These are phyloP conservation scores for Dasysyrphus tricinctus DNA, from an alignment of 2,888 invertebrate genomes.

Conservation along the genomic window DNA sequence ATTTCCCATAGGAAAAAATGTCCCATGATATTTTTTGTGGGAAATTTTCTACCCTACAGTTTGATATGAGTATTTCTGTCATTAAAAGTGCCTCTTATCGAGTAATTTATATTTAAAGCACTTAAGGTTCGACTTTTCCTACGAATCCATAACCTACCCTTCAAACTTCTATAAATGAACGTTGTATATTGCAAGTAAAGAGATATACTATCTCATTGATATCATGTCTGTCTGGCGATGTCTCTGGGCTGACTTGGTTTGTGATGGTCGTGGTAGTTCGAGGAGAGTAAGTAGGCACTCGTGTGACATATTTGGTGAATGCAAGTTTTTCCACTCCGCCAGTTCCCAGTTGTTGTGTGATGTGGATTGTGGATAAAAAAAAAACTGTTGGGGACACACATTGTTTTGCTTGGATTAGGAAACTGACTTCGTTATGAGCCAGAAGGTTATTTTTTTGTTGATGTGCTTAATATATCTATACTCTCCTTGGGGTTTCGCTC, in stretches of 20 bases:
- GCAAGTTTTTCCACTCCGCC: slow-evolving; percentile 57
- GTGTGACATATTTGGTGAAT: slow-evolving; percentile 73
- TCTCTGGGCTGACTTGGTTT: slow-evolving; percentile 21
- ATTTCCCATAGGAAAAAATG: neutral
- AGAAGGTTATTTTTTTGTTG: slow-evolving; percentile 49
- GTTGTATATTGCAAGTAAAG: neutral
- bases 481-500: slow-evolving; percentile 32
- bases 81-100: neutral
- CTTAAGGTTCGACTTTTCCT: neutral
- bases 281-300: slow-evolving; percentile 11
- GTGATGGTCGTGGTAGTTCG: slow-evolving; percentile 15
- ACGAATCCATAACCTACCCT: slow-evolving; percentile 15
- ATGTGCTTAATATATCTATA: neutral
- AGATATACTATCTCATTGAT: slow-evolving; percentile 55
- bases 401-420: slow-evolving; percentile 38
- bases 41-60: neutral
- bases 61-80: neutral
- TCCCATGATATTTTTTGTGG: neutral
- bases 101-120: neutral
- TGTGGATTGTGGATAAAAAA: slow-evolving; percentile 23
- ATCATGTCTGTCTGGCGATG: slow-evolving; percentile 56
- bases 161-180: neutral
- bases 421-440: slow-evolving; percentile 34
- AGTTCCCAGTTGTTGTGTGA: slow-evolving; percentile 9
- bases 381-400: slow-evolving; percentile 3